phyloP scores from a whole-genome alignment of 2,888 invertebrate species.

The Morinoia aosen region DNA sequence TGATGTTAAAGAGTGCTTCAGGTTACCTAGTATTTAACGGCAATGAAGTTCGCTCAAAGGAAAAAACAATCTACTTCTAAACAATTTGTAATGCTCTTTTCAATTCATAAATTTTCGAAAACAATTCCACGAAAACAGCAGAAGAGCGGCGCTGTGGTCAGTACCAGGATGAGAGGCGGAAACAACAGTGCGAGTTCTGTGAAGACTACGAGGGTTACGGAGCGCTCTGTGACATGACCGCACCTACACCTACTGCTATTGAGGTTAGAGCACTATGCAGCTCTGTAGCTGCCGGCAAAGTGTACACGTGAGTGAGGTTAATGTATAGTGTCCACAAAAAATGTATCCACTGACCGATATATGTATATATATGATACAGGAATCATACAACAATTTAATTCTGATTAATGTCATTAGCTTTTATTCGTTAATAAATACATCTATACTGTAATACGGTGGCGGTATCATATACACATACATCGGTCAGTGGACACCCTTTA shows the following conservation, averaged over 20 bases:
- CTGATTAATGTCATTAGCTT: too few species aligned
- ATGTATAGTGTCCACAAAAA: too few species aligned
- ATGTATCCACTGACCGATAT: too few species aligned
- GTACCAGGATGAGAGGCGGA: not conserved
- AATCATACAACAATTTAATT: too few species aligned
- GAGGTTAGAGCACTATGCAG: conserved; percentile 33
- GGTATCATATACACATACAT: too few species aligned
- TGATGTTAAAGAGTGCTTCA: not conserved
- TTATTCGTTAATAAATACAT: too few species aligned
- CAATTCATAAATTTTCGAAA: not conserved
- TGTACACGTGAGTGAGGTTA: too few species aligned
- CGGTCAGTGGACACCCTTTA: too few species aligned
- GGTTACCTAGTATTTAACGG: not conserved
- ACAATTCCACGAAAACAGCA: not conserved
- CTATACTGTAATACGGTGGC: too few species aligned
- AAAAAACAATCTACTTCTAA: not conserved
- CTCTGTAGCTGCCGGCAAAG: too few species aligned
- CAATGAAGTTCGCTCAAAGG: not conserved
- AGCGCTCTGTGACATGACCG: conserved; percentile 58
- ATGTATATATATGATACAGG: too few species aligned
- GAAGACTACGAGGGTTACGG: conserved; percentile 62
- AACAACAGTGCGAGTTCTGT: conserved; percentile 56
- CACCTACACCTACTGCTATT: not conserved
- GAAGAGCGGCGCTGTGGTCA: not conserved
- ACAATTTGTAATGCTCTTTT: not conserved